Base-by-base conservation (phyloP, 2,888 invertebrate species). In the Phymatocera aterrima region DNA sequence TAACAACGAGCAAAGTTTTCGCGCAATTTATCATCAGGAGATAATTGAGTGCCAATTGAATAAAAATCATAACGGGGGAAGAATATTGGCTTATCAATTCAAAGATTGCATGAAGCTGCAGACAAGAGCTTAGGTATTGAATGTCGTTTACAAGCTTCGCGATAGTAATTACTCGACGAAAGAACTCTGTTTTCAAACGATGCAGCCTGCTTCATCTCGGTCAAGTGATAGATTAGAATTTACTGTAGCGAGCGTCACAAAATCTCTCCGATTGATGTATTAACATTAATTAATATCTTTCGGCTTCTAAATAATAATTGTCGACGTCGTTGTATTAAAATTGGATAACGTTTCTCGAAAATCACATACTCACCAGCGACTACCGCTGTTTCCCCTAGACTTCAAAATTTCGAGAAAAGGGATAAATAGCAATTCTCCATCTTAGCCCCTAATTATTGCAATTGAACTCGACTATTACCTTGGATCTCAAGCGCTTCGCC, bases 101-200 rank as follows among this genome's bases (percentile, higher is more conserved):
- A 21, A 46, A 21, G 46, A 68, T 68, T 68, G 18, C 46, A 10
- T 8, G n/a, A 68, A 68, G 21, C 28, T 4, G 21, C 65, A 24
- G 24, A 24, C 28, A 43, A 68, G 65, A 68, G 40, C 15, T 68
- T n/a, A n/a, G n/a, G n/a, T n/a, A n/a, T n/a, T 43, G 65, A 68
- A 68, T 68, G 65, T 40, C 65, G 21, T 68, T 68, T 43, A 68
- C 40, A 68, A 68, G 68, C 68, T 68, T 24, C 24, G 68, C 43
- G 68, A 68, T 68, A 46, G 46, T n/a, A n/a, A n/a, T n/a, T n/a
- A n/a, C n/a, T 68, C 68, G 68, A 68, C 46, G 68, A n/a, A n/a
- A n/a, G n/a, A 46, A 68, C 34, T 64, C 61, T 37, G 61, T 8
- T 5, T 37, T 37, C 8, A 64, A 64, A 64, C 61, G 61, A 18